Evolutionary conservation across 1,140 invertebrate genomes (phyloP), one percentile per base, ranked within the genome.

Genomic region (Pantala flavescens): DNA sequence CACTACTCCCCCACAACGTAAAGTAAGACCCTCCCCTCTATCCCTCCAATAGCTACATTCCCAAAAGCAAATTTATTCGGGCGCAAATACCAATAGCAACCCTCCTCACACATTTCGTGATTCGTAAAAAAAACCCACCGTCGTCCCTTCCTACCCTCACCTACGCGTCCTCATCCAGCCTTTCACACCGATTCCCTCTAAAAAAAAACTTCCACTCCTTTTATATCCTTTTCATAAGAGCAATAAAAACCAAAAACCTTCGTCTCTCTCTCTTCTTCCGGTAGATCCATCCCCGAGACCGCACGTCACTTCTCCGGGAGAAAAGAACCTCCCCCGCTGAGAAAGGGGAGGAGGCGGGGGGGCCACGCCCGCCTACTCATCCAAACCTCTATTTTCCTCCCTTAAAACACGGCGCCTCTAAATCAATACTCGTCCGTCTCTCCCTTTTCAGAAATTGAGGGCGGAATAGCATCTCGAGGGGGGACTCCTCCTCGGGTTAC

Each of bases 361-460:
- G 3, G 14, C 49, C 49, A 19, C 49, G 49, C n/a, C 49, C 49
- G n/a, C n/a, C 49, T 21, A 21, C 49, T 21, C 49, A 16, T 63
- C 49, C 49, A 63, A 19, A 3, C n/a, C 12, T 63, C 49, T 63
- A 16, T 63, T 21, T 63, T 21, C 14, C 49, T 21, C 49, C 12
- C 49, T 63, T 12, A n/a, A 7, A 7, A 63, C 49, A 19, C 49
- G 49, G 49, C 49, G 49, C 49, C 49, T 63, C 49, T 63, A 63
- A 63, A 63, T 63, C 49, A 63, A 63, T 63, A 63, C 49, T 63
- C 49, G 49, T 63, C 49, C 49, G 49, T 63, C 49, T 63, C 49
- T 21, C 49, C 49, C 49, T 63, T 63, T 63, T 63, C 49, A 63
- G 49, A 63, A 63, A 63, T 63, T 63, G 49, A 63, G 49, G 49